phyloP scores from a whole-genome alignment of 2,797 vertebrate species.

The Poeciliopsis gracilis region DNA sequence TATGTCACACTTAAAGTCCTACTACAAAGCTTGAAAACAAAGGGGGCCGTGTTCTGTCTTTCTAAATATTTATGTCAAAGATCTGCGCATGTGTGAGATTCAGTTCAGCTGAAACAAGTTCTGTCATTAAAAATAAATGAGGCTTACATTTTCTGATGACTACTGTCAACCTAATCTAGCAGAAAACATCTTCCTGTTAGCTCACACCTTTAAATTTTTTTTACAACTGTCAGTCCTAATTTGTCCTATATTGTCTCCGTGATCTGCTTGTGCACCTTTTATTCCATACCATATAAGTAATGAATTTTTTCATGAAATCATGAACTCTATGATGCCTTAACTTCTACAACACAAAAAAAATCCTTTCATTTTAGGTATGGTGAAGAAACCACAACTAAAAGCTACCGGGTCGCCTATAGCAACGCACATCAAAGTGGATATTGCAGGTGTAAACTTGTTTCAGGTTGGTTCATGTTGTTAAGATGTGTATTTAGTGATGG shows the following conservation, averaged over 20 bases:
- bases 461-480: no score
- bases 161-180: no score
- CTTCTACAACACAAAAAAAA: neutral
- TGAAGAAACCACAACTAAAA: neutral
- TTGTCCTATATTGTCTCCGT: neutral
- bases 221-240: no score
- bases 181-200: no score
- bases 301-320: no score
- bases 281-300: neutral
- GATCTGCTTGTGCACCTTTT: neutral
- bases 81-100: neutral
- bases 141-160: neutral
- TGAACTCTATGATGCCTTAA: neutral
- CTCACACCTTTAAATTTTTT: no score
- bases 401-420: neutral
- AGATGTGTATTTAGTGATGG: no score
- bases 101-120: neutral
- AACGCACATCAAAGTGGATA: neutral
- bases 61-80: slow-evolving; percentile 9
- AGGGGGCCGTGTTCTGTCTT: neutral
- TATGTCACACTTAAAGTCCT: neutral
- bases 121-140: neutral
- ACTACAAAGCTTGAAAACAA: neutral
- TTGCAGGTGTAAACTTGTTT: neutral
- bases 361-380: neutral